Percentiles rank a stretch among this genome's conserved stretches.
phyloP scores from a whole-genome alignment of 2,797 vertebrate genomes.

The Zenarchopterus dispar region DNA sequence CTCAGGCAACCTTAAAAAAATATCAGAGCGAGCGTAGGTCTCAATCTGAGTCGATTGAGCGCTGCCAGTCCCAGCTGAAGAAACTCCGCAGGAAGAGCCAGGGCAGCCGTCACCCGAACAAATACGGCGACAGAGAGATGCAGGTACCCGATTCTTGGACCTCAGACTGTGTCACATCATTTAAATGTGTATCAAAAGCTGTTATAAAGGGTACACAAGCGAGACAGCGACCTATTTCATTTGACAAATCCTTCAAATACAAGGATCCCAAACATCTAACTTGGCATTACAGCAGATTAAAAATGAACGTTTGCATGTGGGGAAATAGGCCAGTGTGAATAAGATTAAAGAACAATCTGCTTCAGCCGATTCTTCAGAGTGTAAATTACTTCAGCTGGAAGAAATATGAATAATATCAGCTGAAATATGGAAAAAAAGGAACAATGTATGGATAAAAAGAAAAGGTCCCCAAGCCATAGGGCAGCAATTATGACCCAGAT shows the following conservation, averaged over 20 bases:
- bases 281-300: conserved; percentile 45
- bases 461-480: too few relatives aligned
- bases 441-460: conserved; percentile 4
- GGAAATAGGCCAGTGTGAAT: conserved; percentile 48
- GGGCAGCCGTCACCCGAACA: conserved; percentile 87
- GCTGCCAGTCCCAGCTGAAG: conserved; percentile 88
- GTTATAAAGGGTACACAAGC: neutral
- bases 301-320: conserved; percentile 33
- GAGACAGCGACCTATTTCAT: conserved; percentile 10
- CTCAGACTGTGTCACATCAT: neutral
- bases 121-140: conserved; percentile 90
- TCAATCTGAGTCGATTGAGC: conserved; percentile 87
- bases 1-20: conserved; percentile 87
- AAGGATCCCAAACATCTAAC: conserved; percentile 19
- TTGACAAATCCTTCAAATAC: conserved; percentile 20
- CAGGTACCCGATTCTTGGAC: conserved; percentile 74
- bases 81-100: conserved; percentile 89
- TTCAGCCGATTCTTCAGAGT: conserved; percentile 61
- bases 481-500: too few relatives aligned
- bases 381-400: conserved; percentile 29
- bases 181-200: neutral
- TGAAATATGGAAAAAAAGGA: neutral
- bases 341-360: conserved; percentile 64
- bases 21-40: conserved; percentile 88
- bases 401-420: conserved; percentile 37